These are phyloP conservation scores for Scaptomyza caliginosa DNA, from an alignment of 2,888 invertebrate genomes.

Conservation along the genomic window DNA sequence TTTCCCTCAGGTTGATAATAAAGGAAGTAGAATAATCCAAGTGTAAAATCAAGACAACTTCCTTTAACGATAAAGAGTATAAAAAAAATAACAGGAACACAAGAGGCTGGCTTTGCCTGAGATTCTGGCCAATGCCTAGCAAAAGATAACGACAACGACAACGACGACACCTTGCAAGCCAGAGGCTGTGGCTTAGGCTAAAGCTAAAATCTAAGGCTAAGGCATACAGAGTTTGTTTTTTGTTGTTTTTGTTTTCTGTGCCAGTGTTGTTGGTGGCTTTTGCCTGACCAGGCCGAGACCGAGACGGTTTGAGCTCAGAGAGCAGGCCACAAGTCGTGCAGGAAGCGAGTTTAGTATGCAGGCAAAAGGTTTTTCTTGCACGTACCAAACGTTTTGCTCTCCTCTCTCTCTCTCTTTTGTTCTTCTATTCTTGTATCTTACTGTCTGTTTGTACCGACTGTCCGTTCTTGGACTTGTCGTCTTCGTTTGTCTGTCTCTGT, in stretches of 20 bases:
- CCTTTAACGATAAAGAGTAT: not conserved
- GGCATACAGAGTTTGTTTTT: not conserved
- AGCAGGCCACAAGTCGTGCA: constrained; percentile 68
- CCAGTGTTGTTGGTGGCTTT: not conserved
- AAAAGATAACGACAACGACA: constrained; percentile 45
- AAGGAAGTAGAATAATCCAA: too few relatives aligned
- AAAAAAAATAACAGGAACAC: constrained; percentile 42
- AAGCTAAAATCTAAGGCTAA: constrained; percentile 28
- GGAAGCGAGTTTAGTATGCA: constrained; percentile 74
- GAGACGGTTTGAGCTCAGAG: constrained; percentile 11
- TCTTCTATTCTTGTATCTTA: not conserved
- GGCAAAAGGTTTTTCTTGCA: constrained; percentile 67
- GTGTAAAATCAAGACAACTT: too few relatives aligned
- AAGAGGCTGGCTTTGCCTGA: constrained; percentile 3
- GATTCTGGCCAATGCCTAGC: constrained; percentile 15
- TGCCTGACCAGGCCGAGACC: constrained; percentile 20
- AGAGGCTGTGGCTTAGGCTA: constrained; percentile 36
- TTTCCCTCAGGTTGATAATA: too few relatives aligned
- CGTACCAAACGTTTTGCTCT: not conserved
- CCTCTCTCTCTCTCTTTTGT: not conserved
- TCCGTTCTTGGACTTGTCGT: constrained; percentile 61
- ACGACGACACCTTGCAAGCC: constrained; percentile 69
- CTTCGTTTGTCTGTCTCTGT: constrained; percentile 44
- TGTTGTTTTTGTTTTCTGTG: not conserved
- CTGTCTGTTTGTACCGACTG: constrained; percentile 16